Conservation (phyloP, 1,140 invertebrate genomes). For the Drosophila funebris region DNA sequence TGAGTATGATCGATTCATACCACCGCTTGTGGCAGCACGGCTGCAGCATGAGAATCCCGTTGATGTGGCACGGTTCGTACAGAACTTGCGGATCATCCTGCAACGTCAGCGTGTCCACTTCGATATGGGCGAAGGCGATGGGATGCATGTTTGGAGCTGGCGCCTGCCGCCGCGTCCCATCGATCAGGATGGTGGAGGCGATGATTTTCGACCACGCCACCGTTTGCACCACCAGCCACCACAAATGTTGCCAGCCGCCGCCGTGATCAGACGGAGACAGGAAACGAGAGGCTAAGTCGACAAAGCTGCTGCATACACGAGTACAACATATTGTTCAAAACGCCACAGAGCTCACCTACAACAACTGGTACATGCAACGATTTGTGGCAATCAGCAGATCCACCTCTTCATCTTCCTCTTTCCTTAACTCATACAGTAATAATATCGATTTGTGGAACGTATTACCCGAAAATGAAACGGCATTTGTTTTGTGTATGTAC, state of each 20-base stretch:
- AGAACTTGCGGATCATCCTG: conserved; percentile 40
- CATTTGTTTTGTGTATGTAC: background rate
- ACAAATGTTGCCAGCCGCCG: background rate
- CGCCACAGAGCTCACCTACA: too few relatives aligned
- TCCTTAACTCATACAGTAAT: background rate
- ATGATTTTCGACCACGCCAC: conserved; percentile 5
- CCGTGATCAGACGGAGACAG: background rate
- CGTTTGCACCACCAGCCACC: background rate
- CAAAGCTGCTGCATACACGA: too few relatives aligned
- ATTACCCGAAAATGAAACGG: background rate
- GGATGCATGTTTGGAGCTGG: conserved; percentile 45
- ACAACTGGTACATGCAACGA: background rate
- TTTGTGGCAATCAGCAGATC: background rate
- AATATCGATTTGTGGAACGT: background rate
- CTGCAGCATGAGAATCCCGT: conserved; percentile 18
- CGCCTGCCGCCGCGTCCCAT: background rate
- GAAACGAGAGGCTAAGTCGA: background rate
- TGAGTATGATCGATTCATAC: conserved; percentile 14
- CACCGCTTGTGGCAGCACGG: conserved; percentile 7
- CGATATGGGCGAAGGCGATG: conserved; percentile 55
- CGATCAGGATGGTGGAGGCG: conserved; percentile 46
- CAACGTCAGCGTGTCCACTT: conserved; percentile 38
- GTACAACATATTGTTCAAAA: too few relatives aligned
- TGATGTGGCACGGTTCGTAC: conserved; percentile 32
- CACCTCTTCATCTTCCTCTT: background rate